Evolutionary conservation across 2,888 invertebrate species (phyloP).

Genomic region (Pogonocherus hispidulus): DNA sequence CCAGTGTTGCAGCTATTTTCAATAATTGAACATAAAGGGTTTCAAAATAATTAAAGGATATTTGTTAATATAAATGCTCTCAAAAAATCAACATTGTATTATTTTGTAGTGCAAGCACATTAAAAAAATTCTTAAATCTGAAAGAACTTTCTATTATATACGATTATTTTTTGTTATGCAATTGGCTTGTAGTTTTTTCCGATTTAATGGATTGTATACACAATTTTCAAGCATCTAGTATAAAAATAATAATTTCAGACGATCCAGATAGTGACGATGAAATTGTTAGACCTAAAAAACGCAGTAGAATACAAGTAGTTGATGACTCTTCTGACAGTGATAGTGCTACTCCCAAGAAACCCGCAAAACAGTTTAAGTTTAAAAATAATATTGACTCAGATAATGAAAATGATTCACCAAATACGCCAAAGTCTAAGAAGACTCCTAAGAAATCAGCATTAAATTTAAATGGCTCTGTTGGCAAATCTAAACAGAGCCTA

Average conservation of each 20-base stretch:
- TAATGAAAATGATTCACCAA: conserved; percentile 24
- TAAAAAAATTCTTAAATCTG: no score
- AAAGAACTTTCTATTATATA: no score
- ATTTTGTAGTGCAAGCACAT: no score
- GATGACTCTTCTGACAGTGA: conserved; percentile 34
- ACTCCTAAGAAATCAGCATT: background rate
- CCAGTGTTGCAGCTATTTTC: no score
- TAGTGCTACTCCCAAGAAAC: conserved; percentile 21
- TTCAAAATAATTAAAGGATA: no score
- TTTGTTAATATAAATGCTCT: no score
- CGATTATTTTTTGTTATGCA: no score
- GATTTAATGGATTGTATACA: no score
- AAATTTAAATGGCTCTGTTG: background rate
- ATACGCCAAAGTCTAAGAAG: conserved; percentile 16
- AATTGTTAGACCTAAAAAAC: conserved; percentile 27
- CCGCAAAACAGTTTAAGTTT: conserved; percentile 10
- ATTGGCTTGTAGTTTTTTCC: no score
- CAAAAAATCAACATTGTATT: no score
- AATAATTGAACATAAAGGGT: no score
- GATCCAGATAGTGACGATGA: conserved; percentile 32
- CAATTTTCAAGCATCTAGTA: no score
- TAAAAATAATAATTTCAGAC: background rate
- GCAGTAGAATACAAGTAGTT: conserved; percentile 19
- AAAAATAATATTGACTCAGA: conserved; percentile 29
- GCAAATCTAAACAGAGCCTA: conserved; percentile 13